phyloP scores from a whole-genome alignment of 2,113 vertebrate genomes.

The Bucco capensis region DNA sequence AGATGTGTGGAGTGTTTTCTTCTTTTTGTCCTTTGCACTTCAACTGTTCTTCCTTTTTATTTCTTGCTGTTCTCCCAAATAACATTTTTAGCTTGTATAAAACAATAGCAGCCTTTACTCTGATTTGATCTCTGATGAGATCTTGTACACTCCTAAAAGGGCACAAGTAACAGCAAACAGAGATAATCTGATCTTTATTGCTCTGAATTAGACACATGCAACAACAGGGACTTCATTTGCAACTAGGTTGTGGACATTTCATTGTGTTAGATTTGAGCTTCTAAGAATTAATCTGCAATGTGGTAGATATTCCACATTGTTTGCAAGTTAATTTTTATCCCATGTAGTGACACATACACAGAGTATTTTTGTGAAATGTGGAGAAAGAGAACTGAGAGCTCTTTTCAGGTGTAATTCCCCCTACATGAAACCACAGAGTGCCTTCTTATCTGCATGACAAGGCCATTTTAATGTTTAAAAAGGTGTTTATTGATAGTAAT shows the following conservation, averaged over 20 bases:
- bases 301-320: background rate
- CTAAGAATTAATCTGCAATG: background rate
- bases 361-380: background rate
- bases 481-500: background rate
- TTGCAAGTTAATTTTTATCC: background rate
- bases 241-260: background rate
- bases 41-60: background rate
- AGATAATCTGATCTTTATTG: background rate
- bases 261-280: background rate
- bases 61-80: background rate
- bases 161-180: background rate
- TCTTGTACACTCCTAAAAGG: background rate
- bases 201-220: background rate
- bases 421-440: background rate
- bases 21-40: background rate
- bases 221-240: background rate
- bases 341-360: background rate
- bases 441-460: background rate
- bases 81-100: background rate
- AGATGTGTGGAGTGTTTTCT: rapidly evolving
- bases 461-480: background rate
- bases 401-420: background rate
- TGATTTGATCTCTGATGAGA: background rate
- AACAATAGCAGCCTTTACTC: background rate
- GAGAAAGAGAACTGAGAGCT: background rate